Evolutionary conservation across 2,888 invertebrate genomes (phyloP), one percentile per base, ranked within the genome.

Genomic region (Lagria hirta): DNA sequence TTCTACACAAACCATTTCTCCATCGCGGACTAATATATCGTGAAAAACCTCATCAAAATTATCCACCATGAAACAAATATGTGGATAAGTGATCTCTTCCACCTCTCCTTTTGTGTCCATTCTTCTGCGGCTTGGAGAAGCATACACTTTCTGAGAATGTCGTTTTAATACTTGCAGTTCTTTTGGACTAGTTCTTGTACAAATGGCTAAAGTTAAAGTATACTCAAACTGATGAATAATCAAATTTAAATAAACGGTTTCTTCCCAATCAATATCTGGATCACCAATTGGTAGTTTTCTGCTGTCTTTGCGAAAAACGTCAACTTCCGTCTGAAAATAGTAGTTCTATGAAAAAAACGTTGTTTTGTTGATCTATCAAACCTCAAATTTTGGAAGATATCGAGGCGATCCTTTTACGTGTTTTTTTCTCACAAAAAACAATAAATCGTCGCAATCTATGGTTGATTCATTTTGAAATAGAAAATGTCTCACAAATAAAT

Each of bases 151-250:
- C 75, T 93, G 91, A 54, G 92, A 89, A 73, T 90, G 91, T 69
- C 94, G 82, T 66, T 87, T 84, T 56, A 95, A 78, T 62, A 96
- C 96, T 77, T 99, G 97, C 65, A 99, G 79, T 75, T 98, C 94
- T 75, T 95, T 94, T 45, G 96, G 94, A 66, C 94, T 93, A 55
- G 97, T 98, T 67, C 98, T 82, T 50, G 96, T 96, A 75, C 98
- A 99, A 65, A 98, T 92, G 54, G 98, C 98, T 71, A 98, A 80
- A 26, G 98, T 98, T 48, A 99, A 80, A 47, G 91, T 95, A 75
- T 98, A 99, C 72, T 98, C 95, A 75, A 99, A 92, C 78, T 98
- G 97, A 75, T 99, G 98, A 69, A 99, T 88, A 62, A 98, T 86
- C 71, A 98, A 81, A 77, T 98, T 98, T 57, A 98, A 80, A 75